Conservation (phyloP, 2,113 vertebrate genomes). For the Archocentrus centrarchus region DNA sequence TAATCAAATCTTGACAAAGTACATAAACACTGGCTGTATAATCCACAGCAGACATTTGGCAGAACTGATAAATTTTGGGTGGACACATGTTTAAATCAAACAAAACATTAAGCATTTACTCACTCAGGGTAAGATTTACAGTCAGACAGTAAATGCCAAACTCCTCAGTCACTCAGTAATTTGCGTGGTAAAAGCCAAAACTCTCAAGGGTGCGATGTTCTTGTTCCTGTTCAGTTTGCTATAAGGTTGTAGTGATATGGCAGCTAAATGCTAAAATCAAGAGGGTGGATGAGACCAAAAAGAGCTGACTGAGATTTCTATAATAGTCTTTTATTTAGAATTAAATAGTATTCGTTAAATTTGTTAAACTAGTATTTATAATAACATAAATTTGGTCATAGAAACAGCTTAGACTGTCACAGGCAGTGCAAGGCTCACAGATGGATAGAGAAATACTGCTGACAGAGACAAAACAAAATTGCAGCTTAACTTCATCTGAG, state of each 20-base stretch:
- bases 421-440: neutral
- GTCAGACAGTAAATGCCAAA: slow-evolving; percentile 3
- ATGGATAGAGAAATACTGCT: neutral
- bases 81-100: neutral
- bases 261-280: slow-evolving; percentile 27
- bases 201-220: slow-evolving; percentile 53
- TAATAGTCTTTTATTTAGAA: neutral
- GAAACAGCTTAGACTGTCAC: neutral
- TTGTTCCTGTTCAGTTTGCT: slow-evolving; percentile 32
- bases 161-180: slow-evolving; percentile 27
- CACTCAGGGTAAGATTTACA: slow-evolving; percentile 20
- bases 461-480: neutral
- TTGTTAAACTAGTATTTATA: neutral
- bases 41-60: neutral
- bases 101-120: slow-evolving; percentile 18
- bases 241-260: slow-evolving; percentile 41
- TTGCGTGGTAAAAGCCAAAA: slow-evolving; percentile 33
- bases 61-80: neutral
- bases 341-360: neutral
- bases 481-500: neutral
- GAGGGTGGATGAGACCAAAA: slow-evolving; percentile 12
- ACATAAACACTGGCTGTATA: neutral
- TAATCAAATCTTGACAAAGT: neutral
- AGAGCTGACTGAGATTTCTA: slow-evolving; percentile 1
- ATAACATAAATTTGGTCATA: neutral